phyloP scores from a whole-genome alignment of 2,888 invertebrate species.

The Phytoseiulus persimilis region DNA sequence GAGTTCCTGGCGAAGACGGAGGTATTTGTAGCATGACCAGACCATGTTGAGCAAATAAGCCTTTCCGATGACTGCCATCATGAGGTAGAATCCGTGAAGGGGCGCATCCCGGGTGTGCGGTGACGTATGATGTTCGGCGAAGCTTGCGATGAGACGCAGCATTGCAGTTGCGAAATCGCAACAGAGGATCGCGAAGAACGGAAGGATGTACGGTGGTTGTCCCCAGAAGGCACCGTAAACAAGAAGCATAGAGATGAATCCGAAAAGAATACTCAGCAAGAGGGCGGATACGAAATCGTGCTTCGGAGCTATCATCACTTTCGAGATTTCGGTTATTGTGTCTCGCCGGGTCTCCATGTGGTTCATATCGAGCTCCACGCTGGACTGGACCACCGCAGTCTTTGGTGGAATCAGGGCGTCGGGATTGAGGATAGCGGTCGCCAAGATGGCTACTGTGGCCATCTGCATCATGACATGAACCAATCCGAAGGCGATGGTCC shows the following conservation, averaged over 20 bases:
- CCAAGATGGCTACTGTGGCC: conserved; percentile 11
- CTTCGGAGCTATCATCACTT: background rate
- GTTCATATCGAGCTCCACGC: background rate
- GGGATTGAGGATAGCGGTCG: conserved; percentile 17
- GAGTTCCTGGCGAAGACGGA: conserved; percentile 23
- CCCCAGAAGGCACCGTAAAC: conserved; percentile 28
- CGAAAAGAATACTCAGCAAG: background rate
- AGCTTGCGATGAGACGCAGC: conserved; percentile 25
- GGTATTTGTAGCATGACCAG: conserved; percentile 30
- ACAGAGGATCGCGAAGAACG: conserved; percentile 9
- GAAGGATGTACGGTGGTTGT: conserved; percentile 13
- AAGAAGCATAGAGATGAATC: conserved; percentile 22
- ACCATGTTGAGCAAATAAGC: conserved; percentile 36
- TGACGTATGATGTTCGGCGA: conserved; percentile 5
- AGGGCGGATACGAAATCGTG: background rate
- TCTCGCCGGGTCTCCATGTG: conserved; percentile 9
- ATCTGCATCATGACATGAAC: conserved; percentile 37
- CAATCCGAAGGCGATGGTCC: conserved; percentile 14
- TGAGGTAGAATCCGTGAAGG: conserved; percentile 18
- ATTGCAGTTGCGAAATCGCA: conserved; percentile 26
- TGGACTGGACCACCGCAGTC: background rate
- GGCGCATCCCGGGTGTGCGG: conserved; percentile 7
- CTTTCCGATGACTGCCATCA: conserved; percentile 20
- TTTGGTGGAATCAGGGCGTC: background rate
- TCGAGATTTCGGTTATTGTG: background rate